Base-by-base conservation (phyloP, 2,888 invertebrate species). In the Drosophila recens region DNA sequence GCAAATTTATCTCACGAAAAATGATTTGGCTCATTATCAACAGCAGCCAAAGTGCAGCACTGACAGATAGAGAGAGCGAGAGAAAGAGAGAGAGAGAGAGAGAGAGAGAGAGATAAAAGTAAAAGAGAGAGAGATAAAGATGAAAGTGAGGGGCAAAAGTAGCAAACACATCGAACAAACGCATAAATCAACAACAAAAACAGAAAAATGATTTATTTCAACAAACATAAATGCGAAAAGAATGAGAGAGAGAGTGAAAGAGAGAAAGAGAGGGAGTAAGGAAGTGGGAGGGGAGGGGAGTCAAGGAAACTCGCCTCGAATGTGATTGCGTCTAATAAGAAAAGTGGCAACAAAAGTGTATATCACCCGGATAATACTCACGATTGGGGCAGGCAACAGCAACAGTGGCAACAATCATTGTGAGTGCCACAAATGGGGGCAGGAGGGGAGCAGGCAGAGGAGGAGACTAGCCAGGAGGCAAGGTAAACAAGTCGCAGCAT, bases 111-210 rank as follows among this genome's bases (percentile, higher is more conserved):
- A 56, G 23, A 57, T n/a, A n/a, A 17, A 8, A 48, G 40, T 53
- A 30, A 57, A 8, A 48, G 40, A 56, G 33, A 57, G 23, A 48
- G 27, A 27, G 43, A 54, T 17, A 53, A 42, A 46, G 67, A 52
- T n/a, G n/a, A n/a, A n/a, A n/a, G 53, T 40, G 30, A 46, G 58
- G 38, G 52, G 34, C 36, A 10, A 45, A 64, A 59, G 70, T 42
- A 56, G 75, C 74, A 66, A 75, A 72, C 81, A 79, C 84, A 87
- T 84, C 89, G 89, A 87, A 87, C 80, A 91, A 90, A 87, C 89
- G 88, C 91, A 90, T 90, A 91, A 90, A 90, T 90, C 90, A 90
- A 90, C 90, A 90, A 90, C 87, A 91, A 88, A 90, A 90, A 90
- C 90, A 90, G 87, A 89, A 87, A 86, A 89, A 87, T 90, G 90